Evolutionary conservation across 2,888 invertebrate species (phyloP), one percentile per base, ranked within the genome.

Genomic region (Eilema griseolum): DNA sequence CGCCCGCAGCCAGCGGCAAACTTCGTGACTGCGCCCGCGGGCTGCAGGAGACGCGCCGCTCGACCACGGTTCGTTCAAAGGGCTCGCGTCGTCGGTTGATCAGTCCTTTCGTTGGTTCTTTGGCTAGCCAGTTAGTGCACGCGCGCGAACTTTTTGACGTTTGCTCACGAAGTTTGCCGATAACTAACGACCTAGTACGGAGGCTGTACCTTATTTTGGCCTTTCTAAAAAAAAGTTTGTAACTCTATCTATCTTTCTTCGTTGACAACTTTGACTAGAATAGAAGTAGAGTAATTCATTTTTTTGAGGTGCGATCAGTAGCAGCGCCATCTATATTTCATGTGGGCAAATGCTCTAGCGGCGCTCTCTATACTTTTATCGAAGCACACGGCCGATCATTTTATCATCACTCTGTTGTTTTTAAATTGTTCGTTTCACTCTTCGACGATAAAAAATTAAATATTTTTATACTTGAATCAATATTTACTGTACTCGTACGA

Each of bases 51-150:
- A n/a, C n/a, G n/a, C n/a, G n/a, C n/a, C n/a, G n/a, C n/a, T n/a
- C n/a, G n/a, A n/a, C n/a, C n/a, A n/a, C n/a, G n/a, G n/a, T n/a
- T n/a, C n/a, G n/a, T n/a, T 33, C 31, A 8, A 33, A 1, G 7
- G 33, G 33, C 83, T 81, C 77, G 77, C 81, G 79, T 74, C 69
- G 16, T 52, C 28, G 5, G 3, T 37, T 12, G 12, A 37, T 11
- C 8, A 7, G 31, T 33, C 31, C 8, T 33, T 33, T 33, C 8
- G 8, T 33, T 8, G 31, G 31, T 33, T 33, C 8, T 33, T 33
- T 33, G 31, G 31, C 8, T 8, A 33, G 8, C 28, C 33, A 12
- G 33, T 37, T 12, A 37, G 33, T 37, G 33, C 33, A 11, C 33
- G 12, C 33, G 33, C 33, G 33, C 33, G 12, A 37, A 37, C 33